Base-by-base conservation (phyloP, 2,888 invertebrate species). In the Epistrophella euchroma region DNA sequence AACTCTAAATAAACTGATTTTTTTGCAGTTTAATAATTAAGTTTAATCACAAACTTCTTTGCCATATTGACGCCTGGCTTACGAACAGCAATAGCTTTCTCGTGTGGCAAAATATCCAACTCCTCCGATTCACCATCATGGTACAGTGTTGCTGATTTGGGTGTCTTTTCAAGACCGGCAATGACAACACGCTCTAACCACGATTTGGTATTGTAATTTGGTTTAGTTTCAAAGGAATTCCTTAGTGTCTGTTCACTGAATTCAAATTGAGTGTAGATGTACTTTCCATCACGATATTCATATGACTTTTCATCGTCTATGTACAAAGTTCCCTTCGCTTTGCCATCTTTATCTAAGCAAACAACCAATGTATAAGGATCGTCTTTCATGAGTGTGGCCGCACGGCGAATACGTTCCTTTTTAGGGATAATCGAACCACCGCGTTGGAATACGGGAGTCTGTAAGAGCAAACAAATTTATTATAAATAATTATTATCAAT, bases 331-430 rank as follows among this genome's bases (percentile, higher is more conserved):
- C 98, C 98, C 35, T 93, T 93, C 0, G 99, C 98, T 28, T 90
- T 91, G 22, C 93, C 92, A 75, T 96, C 93, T 43, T 92, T 91
- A 91, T 98, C 96, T 2, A 98, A 93, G 0, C 97, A 96, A 0
- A 99, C 95, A 72, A 97, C 94, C 0, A 99, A 93, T 0, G 99
- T 99, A 92, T 97, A 97, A 0, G 99, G 99, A 93, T 99, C 99
- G 90, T 97, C 93, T 5, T 94, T 95, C 96, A 97, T 98, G 0
- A 98, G 94, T 0, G 95, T 93, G 0, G 98, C 96, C 0, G 98
- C 95, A 55, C 99, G 94, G 0, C 99, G 95, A 73, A 97, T 95
- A 86, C 99, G 94, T 93, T 98, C 97, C 92, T 98, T 98, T 88
- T 97, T 96, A 0, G 99, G 96, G 35, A 99, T 93, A 71, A 99